Conservation (phyloP, 1,140 invertebrate genomes). For the Pomacea maculata region DNA sequence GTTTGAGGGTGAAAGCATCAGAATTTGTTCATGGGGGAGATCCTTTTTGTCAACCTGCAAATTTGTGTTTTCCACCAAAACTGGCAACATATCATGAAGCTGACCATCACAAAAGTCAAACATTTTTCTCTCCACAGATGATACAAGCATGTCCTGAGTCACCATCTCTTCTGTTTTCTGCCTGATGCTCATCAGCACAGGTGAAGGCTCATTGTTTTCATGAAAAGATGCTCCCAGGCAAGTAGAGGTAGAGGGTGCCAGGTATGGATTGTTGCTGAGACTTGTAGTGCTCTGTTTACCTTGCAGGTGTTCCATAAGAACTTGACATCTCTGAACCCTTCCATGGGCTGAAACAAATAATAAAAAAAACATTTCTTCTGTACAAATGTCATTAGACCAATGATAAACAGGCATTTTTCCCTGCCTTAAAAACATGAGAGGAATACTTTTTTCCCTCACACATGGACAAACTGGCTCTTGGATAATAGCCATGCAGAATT, state of each 20-base stretch:
- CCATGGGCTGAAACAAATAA: not conserved
- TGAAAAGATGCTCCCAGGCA: not conserved
- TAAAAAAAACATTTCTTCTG: not conserved
- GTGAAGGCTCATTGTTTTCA: not conserved
- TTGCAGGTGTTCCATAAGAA: slow-evolving; percentile 10
- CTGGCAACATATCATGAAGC: no score
- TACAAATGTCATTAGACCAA: no score
- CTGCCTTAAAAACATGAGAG: no score
- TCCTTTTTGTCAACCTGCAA: no score
- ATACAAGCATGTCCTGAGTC: not conserved
- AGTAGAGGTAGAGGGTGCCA: not conserved
- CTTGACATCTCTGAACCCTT: slow-evolving; percentile 2
- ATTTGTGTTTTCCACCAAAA: no score
- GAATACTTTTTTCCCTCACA: no score
- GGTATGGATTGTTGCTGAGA: not conserved
- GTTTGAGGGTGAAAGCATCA: no score
- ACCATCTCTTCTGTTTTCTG: no score
- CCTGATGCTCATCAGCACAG: not conserved
- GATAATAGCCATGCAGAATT: no score
- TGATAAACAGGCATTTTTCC: no score
- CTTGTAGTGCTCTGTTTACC: not conserved
- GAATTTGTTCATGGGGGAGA: no score
- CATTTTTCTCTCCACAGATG: not conserved
- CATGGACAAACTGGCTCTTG: no score
- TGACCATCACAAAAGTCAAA: not conserved